Evolutionary conservation across 2,797 vertebrate species (phyloP).

Genomic region (Momotus momota): DNA sequence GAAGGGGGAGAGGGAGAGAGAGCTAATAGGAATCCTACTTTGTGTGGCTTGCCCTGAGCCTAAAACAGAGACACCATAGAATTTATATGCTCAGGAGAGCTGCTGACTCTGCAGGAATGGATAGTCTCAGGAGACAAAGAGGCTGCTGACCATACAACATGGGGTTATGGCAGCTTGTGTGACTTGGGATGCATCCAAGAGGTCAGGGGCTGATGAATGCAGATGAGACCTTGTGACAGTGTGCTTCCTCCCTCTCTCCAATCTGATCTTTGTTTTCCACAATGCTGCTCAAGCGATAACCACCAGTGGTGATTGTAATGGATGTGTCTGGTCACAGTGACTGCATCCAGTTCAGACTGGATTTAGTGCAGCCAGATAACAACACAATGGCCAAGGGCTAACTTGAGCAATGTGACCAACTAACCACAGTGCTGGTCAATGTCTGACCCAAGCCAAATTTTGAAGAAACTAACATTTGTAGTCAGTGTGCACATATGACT

Average conservation of each 20-base stretch:
- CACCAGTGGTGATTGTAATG: not conserved
- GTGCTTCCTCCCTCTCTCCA: not conserved
- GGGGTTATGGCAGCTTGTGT: not conserved
- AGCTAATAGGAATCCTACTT: no score
- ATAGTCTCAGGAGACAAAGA: not conserved
- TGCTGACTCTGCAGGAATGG: not conserved
- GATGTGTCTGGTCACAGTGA: not conserved
- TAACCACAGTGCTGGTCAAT: not conserved
- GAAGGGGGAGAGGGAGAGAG: no score
- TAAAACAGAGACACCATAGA: no score
- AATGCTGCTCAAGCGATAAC: not conserved
- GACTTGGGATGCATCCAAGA: not conserved
- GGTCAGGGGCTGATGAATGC: not conserved
- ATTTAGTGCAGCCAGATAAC: not conserved
- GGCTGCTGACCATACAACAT: rapidly evolving
- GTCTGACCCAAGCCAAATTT: not conserved
- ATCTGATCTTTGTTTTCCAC: not conserved
- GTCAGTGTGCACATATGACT: not conserved
- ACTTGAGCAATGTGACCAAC: not conserved
- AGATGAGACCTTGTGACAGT: not conserved
- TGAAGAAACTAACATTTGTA: no score
- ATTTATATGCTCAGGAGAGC: not conserved
- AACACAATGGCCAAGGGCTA: not conserved
- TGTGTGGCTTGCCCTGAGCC: no score
- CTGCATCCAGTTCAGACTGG: not conserved